Conservation (phyloP, 2,888 invertebrate species). For the Brachycybe producta region DNA sequence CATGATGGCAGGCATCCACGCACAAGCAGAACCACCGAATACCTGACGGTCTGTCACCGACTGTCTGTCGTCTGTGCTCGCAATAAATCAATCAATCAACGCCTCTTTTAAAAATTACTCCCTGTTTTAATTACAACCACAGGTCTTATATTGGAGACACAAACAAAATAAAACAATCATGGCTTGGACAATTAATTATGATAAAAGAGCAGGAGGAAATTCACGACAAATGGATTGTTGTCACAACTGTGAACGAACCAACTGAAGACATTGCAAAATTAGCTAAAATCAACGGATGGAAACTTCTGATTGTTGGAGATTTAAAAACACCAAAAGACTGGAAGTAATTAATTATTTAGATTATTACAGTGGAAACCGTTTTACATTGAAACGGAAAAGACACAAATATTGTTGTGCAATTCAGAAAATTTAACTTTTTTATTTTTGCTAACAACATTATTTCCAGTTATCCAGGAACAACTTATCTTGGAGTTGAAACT, state of each 20-base stretch:
- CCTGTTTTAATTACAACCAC: too few relatives aligned
- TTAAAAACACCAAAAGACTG: conserved; percentile 17
- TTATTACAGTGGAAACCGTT: too few relatives aligned
- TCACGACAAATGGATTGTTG: conserved; percentile 15
- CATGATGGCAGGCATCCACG: too few relatives aligned
- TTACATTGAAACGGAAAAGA: not conserved
- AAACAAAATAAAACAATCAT: too few relatives aligned
- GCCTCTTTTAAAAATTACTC: too few relatives aligned
- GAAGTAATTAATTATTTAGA: conserved; percentile 15
- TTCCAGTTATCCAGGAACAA: conserved; percentile 13
- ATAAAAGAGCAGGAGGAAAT: not conserved
- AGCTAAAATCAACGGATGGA: conserved; percentile 13
- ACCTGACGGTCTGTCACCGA: too few relatives aligned
- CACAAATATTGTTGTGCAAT: not conserved
- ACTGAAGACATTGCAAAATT: conserved; percentile 14
- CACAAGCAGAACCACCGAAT: too few relatives aligned
- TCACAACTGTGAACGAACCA: conserved; percentile 14
- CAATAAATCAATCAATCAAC: too few relatives aligned
- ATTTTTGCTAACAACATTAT: not conserved
- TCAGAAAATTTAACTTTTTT: not conserved
- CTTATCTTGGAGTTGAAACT: conserved; percentile 14
- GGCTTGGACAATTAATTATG: too few relatives aligned
- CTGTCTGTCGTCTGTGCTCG: too few relatives aligned
- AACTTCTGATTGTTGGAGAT: conserved; percentile 17
- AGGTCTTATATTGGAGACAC: too few relatives aligned